Evolutionary conservation across 2,113 vertebrate species (phyloP), one percentile per base, ranked within the genome.

Genomic region (Atractosteus spatula): DNA sequence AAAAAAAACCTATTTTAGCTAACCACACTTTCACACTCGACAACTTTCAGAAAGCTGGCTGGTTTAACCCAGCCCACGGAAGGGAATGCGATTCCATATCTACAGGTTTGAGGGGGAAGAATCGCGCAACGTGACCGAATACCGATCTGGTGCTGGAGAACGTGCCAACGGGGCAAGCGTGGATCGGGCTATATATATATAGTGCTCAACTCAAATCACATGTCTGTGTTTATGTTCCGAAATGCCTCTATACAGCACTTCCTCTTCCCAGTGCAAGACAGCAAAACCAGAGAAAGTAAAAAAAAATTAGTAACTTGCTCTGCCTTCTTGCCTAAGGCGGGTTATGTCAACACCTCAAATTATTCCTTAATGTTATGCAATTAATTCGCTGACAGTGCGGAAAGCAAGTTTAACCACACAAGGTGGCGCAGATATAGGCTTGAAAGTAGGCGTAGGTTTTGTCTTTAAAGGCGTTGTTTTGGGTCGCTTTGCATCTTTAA

Each of bases 171-270:
- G 64, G 8, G 16, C 47, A 45, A 54, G 11, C 62, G 51, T 29
- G 41, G 62, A 43, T 51, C 71, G 16, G 14, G 8, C 4, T 66
- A 11, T 29, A 7, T 55, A 41, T 42, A 29, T 29, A 29, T 2
- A 29, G 29, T 29, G 29, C 29, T 29, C 29, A 29, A 29, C 29
- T 29, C 29, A 29, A 6, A 63, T 62, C 72, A 73, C 72, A 62
- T 73, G 72, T 41, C 56, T 45, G 42, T 73, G 65, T 73, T 73
- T 67, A 67, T 65, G 42, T 61, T 59, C 10, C 41, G 17, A 51
- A 41, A 3, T 42, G 8, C 8, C 3, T 13, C 43, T 12, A 13
- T 16, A 29, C 29, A 29, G 66, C 45, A 44, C 47, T 47, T 54
- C 41, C 47, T 44, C 59, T 71, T 47, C 51, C 59, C 51, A 17